A percentile compares a stretch with the other conserved stretches of the same genome.
These are phyloP conservation scores for Drosophila auraria DNA, from an alignment of 1,140 invertebrate species.

Conservation along the genomic window DNA sequence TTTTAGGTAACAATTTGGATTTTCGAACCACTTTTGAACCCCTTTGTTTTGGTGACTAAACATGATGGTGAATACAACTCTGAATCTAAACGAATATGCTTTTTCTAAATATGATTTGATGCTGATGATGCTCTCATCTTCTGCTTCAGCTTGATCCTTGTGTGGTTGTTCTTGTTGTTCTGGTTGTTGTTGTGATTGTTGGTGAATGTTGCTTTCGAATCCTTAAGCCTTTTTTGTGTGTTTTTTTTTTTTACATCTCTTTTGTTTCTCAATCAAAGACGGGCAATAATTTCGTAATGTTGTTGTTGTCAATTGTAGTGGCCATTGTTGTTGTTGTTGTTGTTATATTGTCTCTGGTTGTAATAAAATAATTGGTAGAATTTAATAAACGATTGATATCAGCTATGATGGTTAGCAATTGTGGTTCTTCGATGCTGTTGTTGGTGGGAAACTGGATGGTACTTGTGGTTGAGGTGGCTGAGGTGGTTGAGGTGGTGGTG, in stretches of 20 bases:
- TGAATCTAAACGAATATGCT: slow-evolving; percentile 16
- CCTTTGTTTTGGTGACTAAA: not conserved
- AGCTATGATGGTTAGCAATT: slow-evolving; percentile 76
- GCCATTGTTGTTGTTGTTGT: slow-evolving; percentile 55
- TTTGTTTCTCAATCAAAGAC: slow-evolving; percentile 59
- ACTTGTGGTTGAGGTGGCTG: slow-evolving; percentile 8
- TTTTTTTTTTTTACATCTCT: not conserved
- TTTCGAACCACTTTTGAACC: slow-evolving; percentile 20
- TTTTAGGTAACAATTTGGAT: too few species aligned
- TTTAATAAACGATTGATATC: slow-evolving; percentile 85
- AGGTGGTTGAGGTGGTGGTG: slow-evolving; percentile 35
- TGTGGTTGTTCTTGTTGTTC: slow-evolving; percentile 31
- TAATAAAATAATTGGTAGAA: slow-evolving; percentile 85
- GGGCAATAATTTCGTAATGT: slow-evolving; percentile 74
- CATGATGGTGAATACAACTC: not conserved
- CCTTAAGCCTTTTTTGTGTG: slow-evolving; percentile 24
- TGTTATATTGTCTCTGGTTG: slow-evolving; percentile 83
- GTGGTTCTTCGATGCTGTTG: slow-evolving; percentile 74
- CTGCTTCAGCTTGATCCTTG: slow-evolving; percentile 13
- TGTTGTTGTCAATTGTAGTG: slow-evolving; percentile 63
- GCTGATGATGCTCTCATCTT: slow-evolving; percentile 22
- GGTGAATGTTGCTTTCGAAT: slow-evolving; percentile 34
- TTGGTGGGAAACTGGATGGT: slow-evolving; percentile 50
- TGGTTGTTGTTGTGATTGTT: slow-evolving; percentile 28
- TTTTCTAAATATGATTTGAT: slow-evolving; percentile 23